Evolutionary conservation across 2,888 invertebrate species (phyloP), one percentile per base, ranked within the genome.

Genomic region (Tetranychus truncatus): DNA sequence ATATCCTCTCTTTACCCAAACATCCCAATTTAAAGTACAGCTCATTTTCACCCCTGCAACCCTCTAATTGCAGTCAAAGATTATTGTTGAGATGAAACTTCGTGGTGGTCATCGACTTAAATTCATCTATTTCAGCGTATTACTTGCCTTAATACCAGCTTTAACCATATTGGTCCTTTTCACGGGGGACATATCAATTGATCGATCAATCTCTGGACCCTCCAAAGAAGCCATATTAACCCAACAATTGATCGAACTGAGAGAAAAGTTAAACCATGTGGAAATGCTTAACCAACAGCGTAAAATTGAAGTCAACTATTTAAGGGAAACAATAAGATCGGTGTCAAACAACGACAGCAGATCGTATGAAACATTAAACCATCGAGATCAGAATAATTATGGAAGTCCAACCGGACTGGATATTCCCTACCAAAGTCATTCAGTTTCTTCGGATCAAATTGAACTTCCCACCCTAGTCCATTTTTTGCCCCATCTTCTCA

Each of bases 401-500:
- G 69, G 6, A 7, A 20, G 11, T 5, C 4, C 18, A 11, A 69
- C 8, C 5, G 69, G 69, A 69, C 7, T 69, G 20, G 55, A 55
- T 15, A 55, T 55, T 55, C 55, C 55, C 55, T 55, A 15, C 15
- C 55, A 55, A 55, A n/a, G 20, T 24, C 20, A n/a, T n/a, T 55
- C 55, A 55, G 55, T 55, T 55, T 55, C 55, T 1, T 55, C 55
- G 9, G 72, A 72, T 45, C 71, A 73, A 74, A 79, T 91, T 71
- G 87, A 89, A 76, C 84, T 89, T 76, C 91, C 92, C 1, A 90
- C 91, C 77, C 88, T 91, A 76, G 91, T 89, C 82, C 89, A 91
- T 81, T 91, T 92, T 81, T 85, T 95, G 79, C 94, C 94, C 1
- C 92, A 95, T 83, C 85, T 95, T 71, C 86, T 91, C 78, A 88